Evolutionary conservation across 2,888 invertebrate species (phyloP).

Genomic region (Epicampocera succincta): DNA sequence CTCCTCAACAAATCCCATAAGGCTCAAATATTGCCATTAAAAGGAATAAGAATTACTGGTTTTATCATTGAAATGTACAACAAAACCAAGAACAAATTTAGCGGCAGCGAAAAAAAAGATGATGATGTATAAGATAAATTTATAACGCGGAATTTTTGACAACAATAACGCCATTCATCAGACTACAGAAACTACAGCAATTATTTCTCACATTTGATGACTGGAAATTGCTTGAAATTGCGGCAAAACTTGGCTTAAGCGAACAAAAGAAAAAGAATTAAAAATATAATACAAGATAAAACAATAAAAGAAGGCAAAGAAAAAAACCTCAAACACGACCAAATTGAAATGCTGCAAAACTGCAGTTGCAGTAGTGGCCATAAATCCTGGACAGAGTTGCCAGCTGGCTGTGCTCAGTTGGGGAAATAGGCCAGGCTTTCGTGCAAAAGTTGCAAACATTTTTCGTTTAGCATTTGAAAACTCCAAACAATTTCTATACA

Average conservation of each 20-base stretch:
- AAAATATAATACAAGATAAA: conserved; percentile 39
- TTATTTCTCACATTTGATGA: conserved; percentile 69
- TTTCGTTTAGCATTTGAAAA: neutral
- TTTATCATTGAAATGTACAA: conserved; percentile 18
- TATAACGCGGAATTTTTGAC: conserved; percentile 60
- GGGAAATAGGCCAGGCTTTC: conserved; percentile 27
- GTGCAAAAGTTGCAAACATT: conserved; percentile 2
- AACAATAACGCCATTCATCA: conserved; percentile 74
- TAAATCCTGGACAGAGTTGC: conserved; percentile 67
- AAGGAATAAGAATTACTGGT: conserved; percentile 8
- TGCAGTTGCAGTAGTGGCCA: conserved; percentile 62
- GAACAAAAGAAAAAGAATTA: neutral
- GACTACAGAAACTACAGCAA: conserved; percentile 63
- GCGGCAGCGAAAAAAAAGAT: conserved; percentile 32
- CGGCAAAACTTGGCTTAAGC: conserved; percentile 59
- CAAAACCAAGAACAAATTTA: conserved; percentile 6
- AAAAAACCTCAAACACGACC: conserved; percentile 31
- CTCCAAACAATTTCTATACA: conserved; percentile 37
- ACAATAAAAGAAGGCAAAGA: conserved; percentile 1
- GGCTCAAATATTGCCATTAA: conserved; percentile 21
- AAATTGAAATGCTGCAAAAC: conserved; percentile 63
- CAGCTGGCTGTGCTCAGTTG: conserved; percentile 44
- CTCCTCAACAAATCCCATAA: conserved; percentile 26
- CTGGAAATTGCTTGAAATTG: conserved; percentile 60
- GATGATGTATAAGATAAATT: conserved; percentile 61